phyloP scores from a whole-genome alignment of 2,888 invertebrate genomes.

The Trichogramma evanescens region DNA sequence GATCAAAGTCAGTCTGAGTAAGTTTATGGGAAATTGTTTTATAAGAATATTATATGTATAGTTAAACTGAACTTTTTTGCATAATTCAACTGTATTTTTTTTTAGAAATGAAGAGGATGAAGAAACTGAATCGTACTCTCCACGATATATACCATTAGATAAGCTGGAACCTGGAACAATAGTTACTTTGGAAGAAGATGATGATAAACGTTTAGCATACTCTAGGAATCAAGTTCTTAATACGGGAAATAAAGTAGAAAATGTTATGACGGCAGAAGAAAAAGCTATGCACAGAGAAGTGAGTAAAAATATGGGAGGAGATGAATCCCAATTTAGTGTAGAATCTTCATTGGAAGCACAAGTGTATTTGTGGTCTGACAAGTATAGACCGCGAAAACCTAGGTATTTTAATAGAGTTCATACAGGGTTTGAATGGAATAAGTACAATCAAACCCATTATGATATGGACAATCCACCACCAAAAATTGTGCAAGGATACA shows the following conservation, averaged over 20 bases:
- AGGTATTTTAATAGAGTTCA: slow-evolving; percentile 95
- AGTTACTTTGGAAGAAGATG: slow-evolving; percentile 69
- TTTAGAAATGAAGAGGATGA: slow-evolving; percentile 19
- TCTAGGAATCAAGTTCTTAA: slow-evolving; percentile 63
- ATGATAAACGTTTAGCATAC: slow-evolving; percentile 66
- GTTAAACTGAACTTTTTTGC: background rate
- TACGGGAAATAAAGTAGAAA: slow-evolving; percentile 55
- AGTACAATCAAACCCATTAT: slow-evolving; percentile 99
- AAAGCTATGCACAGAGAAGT: slow-evolving; percentile 71
- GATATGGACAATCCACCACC: slow-evolving; percentile 99
- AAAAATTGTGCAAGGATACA: slow-evolving; percentile 99
- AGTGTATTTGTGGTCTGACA: slow-evolving; percentile 93
- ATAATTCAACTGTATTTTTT: background rate
- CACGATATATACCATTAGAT: slow-evolving; percentile 57
- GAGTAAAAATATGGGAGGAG: slow-evolving; percentile 73
- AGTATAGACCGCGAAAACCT: slow-evolving; percentile 95
- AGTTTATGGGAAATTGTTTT: slow-evolving; percentile 14
- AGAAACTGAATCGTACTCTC: slow-evolving; percentile 76
- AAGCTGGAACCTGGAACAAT: slow-evolving; percentile 71
- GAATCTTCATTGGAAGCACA: slow-evolving; percentile 80
- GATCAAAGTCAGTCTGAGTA: slow-evolving; percentile 43
- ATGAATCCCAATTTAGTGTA: slow-evolving; percentile 87
- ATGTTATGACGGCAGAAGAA: slow-evolving; percentile 52
- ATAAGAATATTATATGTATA: background rate
- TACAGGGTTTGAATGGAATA: slow-evolving; percentile 99